Conservation (phyloP, 2,113 vertebrate species). For the Oreotrochilus melanogaster region DNA sequence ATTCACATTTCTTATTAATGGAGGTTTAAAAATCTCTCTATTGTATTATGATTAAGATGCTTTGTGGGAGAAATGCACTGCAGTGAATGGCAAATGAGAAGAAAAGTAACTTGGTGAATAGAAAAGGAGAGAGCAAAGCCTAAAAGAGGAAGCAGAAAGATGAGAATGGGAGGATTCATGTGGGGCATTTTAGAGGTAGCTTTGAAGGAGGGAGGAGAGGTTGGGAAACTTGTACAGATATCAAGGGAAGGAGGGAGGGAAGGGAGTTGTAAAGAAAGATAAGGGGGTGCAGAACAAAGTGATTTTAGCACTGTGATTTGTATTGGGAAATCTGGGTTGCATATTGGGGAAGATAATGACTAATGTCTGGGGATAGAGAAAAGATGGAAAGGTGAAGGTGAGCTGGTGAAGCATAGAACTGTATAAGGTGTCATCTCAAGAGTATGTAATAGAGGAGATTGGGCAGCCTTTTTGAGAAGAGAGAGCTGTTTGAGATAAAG, state of each 20-base stretch:
- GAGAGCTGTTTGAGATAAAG: neutral
- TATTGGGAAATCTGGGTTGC: constrained; percentile 4
- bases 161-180: neutral
- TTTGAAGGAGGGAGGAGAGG: neutral
- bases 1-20: neutral
- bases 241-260: neutral
- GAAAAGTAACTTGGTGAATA: neutral
- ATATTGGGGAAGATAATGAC: neutral
- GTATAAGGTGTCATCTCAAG: neutral
- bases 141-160: neutral
- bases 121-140: neutral
- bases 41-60: neutral
- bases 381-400: neutral
- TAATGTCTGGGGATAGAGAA: neutral
- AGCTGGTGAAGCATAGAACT: neutral
- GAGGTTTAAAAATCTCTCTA: neutral
- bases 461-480: neutral
- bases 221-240: constrained; percentile 20
- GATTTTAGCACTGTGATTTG: constrained; percentile 1
- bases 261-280: constrained; percentile 21
- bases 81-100: neutral
- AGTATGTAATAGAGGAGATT: neutral
- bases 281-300: constrained; percentile 10
- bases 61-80: neutral
- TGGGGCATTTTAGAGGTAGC: neutral